phyloP scores from a whole-genome alignment of 2,113 vertebrate species.

The Sitta europaea region DNA sequence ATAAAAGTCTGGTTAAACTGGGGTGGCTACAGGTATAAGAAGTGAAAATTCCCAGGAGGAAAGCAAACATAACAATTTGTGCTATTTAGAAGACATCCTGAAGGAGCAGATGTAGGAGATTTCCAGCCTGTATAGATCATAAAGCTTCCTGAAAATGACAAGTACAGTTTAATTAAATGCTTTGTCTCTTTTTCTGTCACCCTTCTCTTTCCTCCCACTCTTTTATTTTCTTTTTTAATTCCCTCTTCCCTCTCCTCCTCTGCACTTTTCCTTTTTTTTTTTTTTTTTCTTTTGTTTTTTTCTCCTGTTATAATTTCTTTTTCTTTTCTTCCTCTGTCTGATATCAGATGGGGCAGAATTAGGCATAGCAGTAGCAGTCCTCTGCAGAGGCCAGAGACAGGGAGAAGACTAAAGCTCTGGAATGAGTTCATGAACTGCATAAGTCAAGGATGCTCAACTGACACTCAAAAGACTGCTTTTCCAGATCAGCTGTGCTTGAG shows the following conservation, averaged over 20 bases:
- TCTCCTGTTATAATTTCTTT: accelerated
- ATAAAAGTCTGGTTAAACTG: neutral
- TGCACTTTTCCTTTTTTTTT: accelerated
- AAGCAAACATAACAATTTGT: neutral
- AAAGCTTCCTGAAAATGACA: neutral
- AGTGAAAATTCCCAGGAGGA: neutral
- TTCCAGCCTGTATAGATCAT: neutral
- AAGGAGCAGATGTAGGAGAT: neutral
- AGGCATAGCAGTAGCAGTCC: neutral
- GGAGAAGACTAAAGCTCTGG: neutral
- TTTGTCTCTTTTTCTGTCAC: neutral
- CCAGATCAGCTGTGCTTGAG: neutral
- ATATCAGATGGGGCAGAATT: neutral
- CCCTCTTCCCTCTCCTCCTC: accelerated
- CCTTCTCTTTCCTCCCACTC: accelerated
- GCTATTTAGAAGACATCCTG: neutral
- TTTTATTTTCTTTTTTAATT: too few species aligned
- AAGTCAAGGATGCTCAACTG: neutral
- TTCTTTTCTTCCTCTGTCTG: neutral
- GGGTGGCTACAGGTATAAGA: neutral
- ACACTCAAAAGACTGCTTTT: neutral
- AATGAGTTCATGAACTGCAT: neutral
- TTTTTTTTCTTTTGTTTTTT: neutral
- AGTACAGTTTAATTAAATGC: neutral
- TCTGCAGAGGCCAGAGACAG: neutral